Conservation (phyloP, 2,888 invertebrate genomes). For the Notodonta dromedarius region DNA sequence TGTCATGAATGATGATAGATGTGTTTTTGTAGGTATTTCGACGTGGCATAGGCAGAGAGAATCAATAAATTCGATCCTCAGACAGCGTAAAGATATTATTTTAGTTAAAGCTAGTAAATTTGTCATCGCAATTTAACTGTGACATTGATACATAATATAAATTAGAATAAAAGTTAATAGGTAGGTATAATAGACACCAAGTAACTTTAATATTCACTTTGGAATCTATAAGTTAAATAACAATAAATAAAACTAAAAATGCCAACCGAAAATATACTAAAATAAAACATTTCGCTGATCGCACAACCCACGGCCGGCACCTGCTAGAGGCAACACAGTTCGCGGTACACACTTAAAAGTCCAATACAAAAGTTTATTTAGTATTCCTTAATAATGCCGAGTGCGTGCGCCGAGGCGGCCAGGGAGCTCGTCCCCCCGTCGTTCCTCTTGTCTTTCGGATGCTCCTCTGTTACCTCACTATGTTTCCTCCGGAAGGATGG, state of each 20-base stretch:
- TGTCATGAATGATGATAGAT: conserved; percentile 8
- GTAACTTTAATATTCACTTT: conserved; percentile 7
- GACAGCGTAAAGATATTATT: no score
- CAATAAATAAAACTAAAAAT: conserved; percentile 8
- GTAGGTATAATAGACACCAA: conserved; percentile 4
- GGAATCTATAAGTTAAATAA: conserved; percentile 1
- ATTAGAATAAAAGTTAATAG: not conserved
- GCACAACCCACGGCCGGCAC: not conserved
- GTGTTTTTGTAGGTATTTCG: not conserved
- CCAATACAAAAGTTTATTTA: not conserved
- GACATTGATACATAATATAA: no score
- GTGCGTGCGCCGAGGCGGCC: not conserved
- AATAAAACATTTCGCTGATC: not conserved
- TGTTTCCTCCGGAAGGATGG: conserved; percentile 31
- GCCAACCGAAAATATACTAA: conserved; percentile 1
- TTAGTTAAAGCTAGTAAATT: no score
- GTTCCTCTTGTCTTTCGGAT: conserved; percentile 43
- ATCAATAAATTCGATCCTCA: no score
- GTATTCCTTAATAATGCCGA: conserved; percentile 1
- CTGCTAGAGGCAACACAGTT: not conserved
- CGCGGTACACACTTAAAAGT: conserved; percentile 2
- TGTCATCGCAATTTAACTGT: no score
- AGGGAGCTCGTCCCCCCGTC: conserved; percentile 19
- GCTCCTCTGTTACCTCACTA: conserved; percentile 15
- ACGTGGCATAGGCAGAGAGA: not conserved